Evolutionary conservation across 2,113 vertebrate species (phyloP).

Genomic region (Psettodes erumei): DNA sequence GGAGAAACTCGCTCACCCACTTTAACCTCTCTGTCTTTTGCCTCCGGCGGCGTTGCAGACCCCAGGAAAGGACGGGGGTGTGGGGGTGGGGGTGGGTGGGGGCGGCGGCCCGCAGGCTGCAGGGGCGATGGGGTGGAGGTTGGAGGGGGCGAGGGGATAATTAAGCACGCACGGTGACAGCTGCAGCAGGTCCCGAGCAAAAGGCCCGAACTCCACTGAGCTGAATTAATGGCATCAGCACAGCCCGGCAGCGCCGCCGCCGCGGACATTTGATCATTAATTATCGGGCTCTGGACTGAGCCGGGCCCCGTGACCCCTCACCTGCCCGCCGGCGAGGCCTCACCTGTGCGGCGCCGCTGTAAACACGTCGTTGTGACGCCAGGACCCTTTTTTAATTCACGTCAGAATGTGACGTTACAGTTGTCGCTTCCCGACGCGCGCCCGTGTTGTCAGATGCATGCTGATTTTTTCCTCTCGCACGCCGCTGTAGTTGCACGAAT

Average conservation of each 20-base stretch:
- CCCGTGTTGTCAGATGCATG: slow-evolving; percentile 45
- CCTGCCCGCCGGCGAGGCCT: slow-evolving; percentile 60
- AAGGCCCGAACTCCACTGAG: slow-evolving; percentile 89
- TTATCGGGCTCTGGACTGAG: slow-evolving; percentile 71
- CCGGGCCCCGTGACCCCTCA: slow-evolving; percentile 48
- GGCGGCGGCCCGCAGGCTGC: slow-evolving; percentile 57
- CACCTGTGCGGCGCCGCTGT: too few relatives aligned
- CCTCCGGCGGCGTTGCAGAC: slow-evolving; percentile 61
- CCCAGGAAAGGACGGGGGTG: slow-evolving; percentile 69
- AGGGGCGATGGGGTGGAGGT: slow-evolving; percentile 28
- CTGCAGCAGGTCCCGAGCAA: slow-evolving; percentile 90
- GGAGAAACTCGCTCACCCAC: slow-evolving; percentile 58
- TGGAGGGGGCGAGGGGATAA: slow-evolving; percentile 87
- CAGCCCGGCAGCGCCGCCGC: slow-evolving; percentile 79
- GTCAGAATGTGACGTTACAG: not conserved
- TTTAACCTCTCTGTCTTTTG: slow-evolving; percentile 69
- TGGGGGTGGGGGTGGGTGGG: not conserved
- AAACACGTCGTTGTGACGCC: not conserved
- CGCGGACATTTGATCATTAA: slow-evolving; percentile 74
- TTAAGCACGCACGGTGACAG: slow-evolving; percentile 93
- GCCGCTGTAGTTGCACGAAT: slow-evolving; percentile 68
- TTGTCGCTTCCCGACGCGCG: slow-evolving; percentile 44
- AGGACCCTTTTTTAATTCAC: too few relatives aligned
- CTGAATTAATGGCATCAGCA: slow-evolving; percentile 94
- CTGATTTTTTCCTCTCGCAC: slow-evolving; percentile 55